phyloP scores from a whole-genome alignment of 2,113 vertebrate genomes.

The Rhinichthys klamathensis region DNA sequence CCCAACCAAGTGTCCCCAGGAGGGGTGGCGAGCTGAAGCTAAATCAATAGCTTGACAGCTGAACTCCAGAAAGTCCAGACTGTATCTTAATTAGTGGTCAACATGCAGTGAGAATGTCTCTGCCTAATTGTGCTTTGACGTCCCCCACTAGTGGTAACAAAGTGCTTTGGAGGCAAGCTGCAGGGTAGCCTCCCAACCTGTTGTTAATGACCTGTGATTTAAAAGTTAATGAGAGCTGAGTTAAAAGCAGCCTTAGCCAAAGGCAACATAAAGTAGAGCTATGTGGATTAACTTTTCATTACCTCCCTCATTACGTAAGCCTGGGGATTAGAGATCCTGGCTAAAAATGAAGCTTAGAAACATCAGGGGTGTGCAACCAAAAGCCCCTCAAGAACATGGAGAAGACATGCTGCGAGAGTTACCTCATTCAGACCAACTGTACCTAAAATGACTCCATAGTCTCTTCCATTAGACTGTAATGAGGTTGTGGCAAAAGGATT shows the following conservation, averaged over 20 bases:
- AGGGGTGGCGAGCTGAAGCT: conserved; percentile 57
- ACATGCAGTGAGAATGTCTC: conserved; percentile 61
- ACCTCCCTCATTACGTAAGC: conserved; percentile 76
- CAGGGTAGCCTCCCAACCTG: conserved; percentile 73
- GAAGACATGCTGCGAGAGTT: conserved; percentile 53
- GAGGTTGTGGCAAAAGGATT: conserved; percentile 61
- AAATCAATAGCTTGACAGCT: conserved; percentile 74
- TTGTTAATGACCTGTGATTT: conserved; percentile 77
- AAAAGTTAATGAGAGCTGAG: conserved; percentile 80
- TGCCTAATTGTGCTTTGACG: conserved; percentile 71
- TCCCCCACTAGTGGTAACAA: conserved; percentile 61
- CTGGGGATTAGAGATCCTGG: conserved; percentile 74
- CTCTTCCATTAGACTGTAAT: conserved; percentile 70
- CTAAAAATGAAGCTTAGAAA: conserved; percentile 74
- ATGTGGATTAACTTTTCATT: conserved; percentile 81
- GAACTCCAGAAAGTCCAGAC: conserved; percentile 67
- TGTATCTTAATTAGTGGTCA: conserved; percentile 73
- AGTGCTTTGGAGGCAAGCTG: conserved; percentile 62
- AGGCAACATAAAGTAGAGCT: conserved; percentile 74
- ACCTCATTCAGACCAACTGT: conserved; percentile 59
- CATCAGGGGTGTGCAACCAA: conserved; percentile 64
- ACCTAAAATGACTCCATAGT: conserved; percentile 57
- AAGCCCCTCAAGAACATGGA: conserved; percentile 59
- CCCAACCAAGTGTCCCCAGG: conserved; percentile 46
- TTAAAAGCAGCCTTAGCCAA: conserved; percentile 80